phyloP scores from a whole-genome alignment of 1,140 invertebrate species.

The Batillaria attramentaria region DNA sequence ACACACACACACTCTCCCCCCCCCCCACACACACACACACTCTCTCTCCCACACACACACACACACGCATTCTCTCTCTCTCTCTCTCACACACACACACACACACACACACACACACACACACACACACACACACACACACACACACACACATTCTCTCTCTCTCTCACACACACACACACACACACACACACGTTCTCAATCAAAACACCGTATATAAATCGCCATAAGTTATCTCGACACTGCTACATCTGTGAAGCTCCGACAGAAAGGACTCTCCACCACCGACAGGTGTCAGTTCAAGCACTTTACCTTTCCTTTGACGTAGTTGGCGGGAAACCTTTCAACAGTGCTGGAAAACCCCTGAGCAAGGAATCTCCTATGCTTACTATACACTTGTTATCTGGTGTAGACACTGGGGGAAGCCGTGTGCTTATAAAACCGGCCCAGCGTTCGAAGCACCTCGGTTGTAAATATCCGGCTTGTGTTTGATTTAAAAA shows the following conservation, averaged over 20 bases:
- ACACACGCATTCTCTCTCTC: neutral
- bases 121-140: slow-evolving; percentile 14
- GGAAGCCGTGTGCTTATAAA: too few relatives aligned
- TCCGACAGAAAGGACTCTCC: neutral
- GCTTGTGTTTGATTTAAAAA: too few relatives aligned
- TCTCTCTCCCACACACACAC: slow-evolving; percentile 10
- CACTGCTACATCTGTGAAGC: neutral
- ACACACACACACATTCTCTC: neutral
- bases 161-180: too few relatives aligned
- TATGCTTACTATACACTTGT: too few relatives aligned
- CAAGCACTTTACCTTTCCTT: neutral
- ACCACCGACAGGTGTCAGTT: neutral
- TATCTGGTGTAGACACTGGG: too few relatives aligned
- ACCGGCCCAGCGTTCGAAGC: too few relatives aligned
- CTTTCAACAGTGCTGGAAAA: neutral
- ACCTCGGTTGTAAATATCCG: too few relatives aligned
- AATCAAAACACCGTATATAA: neutral
- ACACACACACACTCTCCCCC: slow-evolving; percentile 10
- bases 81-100: slow-evolving; percentile 16
- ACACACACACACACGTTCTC: too few relatives aligned
- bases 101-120: slow-evolving; percentile 16
- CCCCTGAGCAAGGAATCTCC: neutral
- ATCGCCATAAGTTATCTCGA: too few relatives aligned
- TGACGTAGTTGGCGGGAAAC: neutral
- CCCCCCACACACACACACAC: neutral